Percentiles rank a stretch among this genome's conserved stretches.
These are phyloP conservation scores for Melanchra persicariae DNA, from an alignment of 2,888 invertebrate genomes.

Conservation along the genomic window DNA sequence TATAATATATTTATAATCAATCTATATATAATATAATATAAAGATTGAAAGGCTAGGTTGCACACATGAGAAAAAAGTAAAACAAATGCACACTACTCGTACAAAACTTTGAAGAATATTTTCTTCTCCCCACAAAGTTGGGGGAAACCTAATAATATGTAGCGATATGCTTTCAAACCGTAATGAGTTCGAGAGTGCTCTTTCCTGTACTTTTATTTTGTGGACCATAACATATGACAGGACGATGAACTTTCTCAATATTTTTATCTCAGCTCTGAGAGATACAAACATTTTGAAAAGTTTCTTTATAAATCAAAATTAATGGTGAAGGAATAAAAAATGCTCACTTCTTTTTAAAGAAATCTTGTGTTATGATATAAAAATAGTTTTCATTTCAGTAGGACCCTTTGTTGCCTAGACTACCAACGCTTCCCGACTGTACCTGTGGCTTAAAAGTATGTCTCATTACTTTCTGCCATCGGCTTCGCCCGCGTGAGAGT, in stretches of 20 bases:
- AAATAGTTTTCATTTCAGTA: not conserved
- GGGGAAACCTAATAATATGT: conserved; percentile 69
- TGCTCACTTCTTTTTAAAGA: not conserved
- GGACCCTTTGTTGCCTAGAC: not conserved
- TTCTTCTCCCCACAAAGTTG: conserved; percentile 55
- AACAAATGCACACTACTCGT: conserved; percentile 39
- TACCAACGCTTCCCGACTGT: not conserved
- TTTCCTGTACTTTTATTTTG: conserved; percentile 72
- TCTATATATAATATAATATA: too few species aligned
- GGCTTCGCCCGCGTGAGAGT: not conserved
- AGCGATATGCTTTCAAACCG: conserved; percentile 74
- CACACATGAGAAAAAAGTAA: conserved; percentile 27
- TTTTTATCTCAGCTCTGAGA: conserved; percentile 58
- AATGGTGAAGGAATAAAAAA: conserved; percentile 14
- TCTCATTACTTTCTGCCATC: not conserved
- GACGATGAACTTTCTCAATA: conserved; percentile 65
- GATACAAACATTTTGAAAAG: conserved; percentile 38
- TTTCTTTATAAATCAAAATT: conserved; percentile 50
- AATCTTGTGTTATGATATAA: not conserved
- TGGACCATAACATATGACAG: conserved; percentile 67
- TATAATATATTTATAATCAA: too few species aligned
- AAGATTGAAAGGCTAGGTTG: not conserved
- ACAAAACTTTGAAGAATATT: conserved; percentile 51
- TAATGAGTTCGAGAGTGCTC: conserved; percentile 76
- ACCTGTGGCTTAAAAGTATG: too few species aligned